Conservation (phyloP, 2,888 invertebrate genomes). For the Oscheius sp. region DNA sequence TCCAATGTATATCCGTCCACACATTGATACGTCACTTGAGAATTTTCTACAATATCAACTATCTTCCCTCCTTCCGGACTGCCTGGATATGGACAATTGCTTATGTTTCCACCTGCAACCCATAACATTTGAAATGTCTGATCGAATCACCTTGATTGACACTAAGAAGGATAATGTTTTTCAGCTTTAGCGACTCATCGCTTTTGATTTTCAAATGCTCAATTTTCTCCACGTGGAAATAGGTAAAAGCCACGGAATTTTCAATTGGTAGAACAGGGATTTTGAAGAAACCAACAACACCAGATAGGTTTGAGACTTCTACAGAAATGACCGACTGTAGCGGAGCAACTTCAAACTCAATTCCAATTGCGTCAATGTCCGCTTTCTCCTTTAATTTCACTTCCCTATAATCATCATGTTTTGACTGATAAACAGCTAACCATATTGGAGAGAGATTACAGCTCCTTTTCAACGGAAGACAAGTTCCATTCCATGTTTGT, state of each 20-base stretch:
- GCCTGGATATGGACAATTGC: slow-evolving; percentile 1
- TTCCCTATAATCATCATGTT: no score
- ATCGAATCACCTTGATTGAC: no score
- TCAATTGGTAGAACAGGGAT: no score
- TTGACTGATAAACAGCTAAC: no score
- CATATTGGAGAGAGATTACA: background rate
- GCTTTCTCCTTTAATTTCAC: background rate
- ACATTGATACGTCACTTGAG: background rate
- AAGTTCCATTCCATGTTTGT: background rate
- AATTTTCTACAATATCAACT: background rate
- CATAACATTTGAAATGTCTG: background rate
- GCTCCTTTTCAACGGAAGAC: background rate
- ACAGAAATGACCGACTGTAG: no score
- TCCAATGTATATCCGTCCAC: slow-evolving; percentile 2
- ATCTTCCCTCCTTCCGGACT: background rate
- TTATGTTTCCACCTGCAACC: background rate
- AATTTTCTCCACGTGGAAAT: background rate
- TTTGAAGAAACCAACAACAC: no score
- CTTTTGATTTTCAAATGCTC: background rate
- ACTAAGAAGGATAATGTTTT: background rate
- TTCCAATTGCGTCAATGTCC: background rate
- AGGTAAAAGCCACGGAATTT: background rate
- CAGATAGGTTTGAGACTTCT: no score
- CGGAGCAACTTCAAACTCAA: no score
- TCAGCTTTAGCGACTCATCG: background rate